Evolutionary conservation across 2,888 invertebrate species (phyloP).

Genomic region (Tricholauxania praeusta): DNA sequence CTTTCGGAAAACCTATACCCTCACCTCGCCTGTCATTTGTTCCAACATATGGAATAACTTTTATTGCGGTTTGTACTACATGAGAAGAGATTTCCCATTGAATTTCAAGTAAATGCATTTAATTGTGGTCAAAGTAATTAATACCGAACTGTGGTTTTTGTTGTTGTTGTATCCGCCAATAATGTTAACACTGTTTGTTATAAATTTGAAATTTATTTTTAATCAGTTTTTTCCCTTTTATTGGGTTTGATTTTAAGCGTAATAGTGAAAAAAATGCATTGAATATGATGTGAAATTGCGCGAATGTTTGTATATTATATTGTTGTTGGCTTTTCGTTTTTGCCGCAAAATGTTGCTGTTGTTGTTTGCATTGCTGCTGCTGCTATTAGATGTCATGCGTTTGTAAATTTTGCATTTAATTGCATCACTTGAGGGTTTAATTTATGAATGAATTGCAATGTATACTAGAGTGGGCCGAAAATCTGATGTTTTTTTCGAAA

Average conservation of each 20-base stretch:
- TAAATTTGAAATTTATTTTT: no score
- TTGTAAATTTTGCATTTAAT: constrained; percentile 18
- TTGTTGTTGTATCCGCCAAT: no score
- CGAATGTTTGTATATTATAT: background rate
- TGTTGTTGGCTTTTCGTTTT: background rate
- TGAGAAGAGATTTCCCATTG: background rate
- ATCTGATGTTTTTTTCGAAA: no score
- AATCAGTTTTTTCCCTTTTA: no score
- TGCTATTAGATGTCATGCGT: background rate
- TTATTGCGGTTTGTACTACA: background rate
- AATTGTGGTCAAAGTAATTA: constrained; percentile 4
- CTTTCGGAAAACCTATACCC: no score
- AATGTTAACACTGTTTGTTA: no score
- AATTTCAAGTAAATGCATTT: constrained; percentile 2
- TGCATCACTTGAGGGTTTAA: constrained; percentile 3
- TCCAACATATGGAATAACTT: no score
- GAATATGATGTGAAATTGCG: no score
- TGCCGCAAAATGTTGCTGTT: background rate
- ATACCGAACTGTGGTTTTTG: background rate
- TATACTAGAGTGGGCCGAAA: no score
- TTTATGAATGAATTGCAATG: background rate
- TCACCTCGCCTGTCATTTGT: no score
- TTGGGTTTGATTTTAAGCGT: no score
- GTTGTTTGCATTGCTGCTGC: constrained; percentile 8
- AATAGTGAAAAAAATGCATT: no score